A percentile compares a stretch with the other conserved stretches of the same genome.
Conservation (phyloP, 2,888 invertebrate species). For the Lutraria lutraria region DNA sequence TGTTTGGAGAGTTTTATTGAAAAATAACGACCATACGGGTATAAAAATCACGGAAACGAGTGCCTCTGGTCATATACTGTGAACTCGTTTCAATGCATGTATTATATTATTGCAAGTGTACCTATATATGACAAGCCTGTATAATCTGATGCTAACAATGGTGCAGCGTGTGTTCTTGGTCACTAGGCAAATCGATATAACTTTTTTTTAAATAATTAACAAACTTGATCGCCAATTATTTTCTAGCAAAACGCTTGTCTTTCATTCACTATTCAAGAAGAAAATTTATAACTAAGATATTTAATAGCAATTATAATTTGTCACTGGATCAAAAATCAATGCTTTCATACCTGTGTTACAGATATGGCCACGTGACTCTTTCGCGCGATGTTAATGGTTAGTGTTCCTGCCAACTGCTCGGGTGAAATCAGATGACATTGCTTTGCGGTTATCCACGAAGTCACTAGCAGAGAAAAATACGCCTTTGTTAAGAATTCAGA, state of each 20-base stretch:
- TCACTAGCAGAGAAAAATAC: not conserved
- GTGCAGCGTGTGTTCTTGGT: not conserved
- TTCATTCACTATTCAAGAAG: not conserved
- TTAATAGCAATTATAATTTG: conserved; percentile 22
- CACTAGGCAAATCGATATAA: not conserved
- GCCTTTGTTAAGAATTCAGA: not conserved
- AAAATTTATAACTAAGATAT: conserved; percentile 5
- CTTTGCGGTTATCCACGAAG: conserved; percentile 5
- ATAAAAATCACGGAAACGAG: no score
- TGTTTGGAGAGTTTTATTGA: no score
- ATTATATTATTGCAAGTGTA: no score
- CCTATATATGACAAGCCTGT: no score
- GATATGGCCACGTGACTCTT: not conserved
- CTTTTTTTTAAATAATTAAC: conserved; percentile 1
- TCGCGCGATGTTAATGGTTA: not conserved
- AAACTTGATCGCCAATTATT: conserved; percentile 15
- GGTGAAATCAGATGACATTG: not conserved
- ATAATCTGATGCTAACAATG: no score
- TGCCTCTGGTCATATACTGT: no score
- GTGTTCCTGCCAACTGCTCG: not conserved
- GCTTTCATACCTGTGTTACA: not conserved
- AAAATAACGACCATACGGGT: no score
- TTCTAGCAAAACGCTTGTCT: conserved; percentile 4
- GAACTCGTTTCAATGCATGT: no score
- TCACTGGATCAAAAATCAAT: conserved; percentile 27